Conservation (phyloP, 2,888 invertebrate genomes). For the Perizoma affinitatum region DNA sequence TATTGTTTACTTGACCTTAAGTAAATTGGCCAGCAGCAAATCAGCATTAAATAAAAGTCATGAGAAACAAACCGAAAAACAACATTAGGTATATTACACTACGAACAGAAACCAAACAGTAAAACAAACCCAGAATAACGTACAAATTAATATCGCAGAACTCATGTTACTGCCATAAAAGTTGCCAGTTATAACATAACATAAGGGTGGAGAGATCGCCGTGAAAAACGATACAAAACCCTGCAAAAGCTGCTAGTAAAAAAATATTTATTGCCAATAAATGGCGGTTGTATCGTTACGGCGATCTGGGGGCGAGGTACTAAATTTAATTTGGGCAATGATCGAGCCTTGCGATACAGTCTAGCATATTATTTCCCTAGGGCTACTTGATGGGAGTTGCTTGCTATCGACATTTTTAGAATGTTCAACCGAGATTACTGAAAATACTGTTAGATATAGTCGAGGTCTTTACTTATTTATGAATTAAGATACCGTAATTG, state of each 20-base stretch:
- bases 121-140: conserved; percentile 27
- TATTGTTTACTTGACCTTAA: too few species aligned
- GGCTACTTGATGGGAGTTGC: conserved; percentile 42
- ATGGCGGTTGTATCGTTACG: conserved; percentile 65
- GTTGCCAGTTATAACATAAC: conserved; percentile 51
- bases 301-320: conserved; percentile 62
- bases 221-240: conserved; percentile 53
- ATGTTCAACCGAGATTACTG: conserved; percentile 1
- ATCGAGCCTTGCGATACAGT: conserved; percentile 49
- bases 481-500: too few species aligned
- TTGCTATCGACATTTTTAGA: conserved; percentile 15
- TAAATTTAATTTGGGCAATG: conserved; percentile 74
- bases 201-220: conserved; percentile 50
- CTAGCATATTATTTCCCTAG: conserved; percentile 52
- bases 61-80: conserved; percentile 9
- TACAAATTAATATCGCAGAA: conserved; percentile 49
- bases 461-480: too few species aligned
- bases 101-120: conserved; percentile 21
- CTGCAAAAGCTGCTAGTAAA: conserved; percentile 65
- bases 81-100: conserved; percentile 2
- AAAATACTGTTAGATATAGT: neutral
- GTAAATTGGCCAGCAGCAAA: too few species aligned
- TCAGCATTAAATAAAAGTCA: too few species aligned
- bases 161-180: conserved; percentile 49
- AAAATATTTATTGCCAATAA: conserved; percentile 76